phyloP scores from a whole-genome alignment of 1,140 invertebrate genomes.

The Dolichoris vasculosae region DNA sequence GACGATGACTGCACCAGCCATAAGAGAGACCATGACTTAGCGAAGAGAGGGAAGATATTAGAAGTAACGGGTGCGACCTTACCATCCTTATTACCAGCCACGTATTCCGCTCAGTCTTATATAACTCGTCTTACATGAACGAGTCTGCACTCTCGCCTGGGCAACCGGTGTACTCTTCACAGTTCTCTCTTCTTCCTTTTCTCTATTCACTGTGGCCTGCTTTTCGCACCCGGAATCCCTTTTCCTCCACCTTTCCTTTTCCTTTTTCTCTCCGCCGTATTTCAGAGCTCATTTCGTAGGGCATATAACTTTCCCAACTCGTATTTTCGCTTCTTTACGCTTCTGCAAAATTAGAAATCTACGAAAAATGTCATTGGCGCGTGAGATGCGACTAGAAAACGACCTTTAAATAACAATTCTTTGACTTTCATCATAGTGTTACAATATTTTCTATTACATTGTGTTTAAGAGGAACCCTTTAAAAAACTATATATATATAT shows the following conservation, averaged over 20 bases:
- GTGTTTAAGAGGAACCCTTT: neutral
- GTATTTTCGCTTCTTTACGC: constrained; percentile 59
- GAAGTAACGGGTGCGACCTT: constrained; percentile 62
- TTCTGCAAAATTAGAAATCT: constrained; percentile 50
- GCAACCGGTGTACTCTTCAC: constrained; percentile 8
- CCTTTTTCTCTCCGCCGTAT: constrained; percentile 46
- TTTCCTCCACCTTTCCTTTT: neutral
- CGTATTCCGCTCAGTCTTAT: constrained; percentile 59
- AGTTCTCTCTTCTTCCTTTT: constrained; percentile 17
- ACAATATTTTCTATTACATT: neutral
- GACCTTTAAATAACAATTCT: neutral
- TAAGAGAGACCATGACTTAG: constrained; percentile 30
- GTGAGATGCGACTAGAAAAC: neutral
- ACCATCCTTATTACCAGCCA: constrained; percentile 60
- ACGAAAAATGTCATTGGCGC: constrained; percentile 24
- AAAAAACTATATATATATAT: neutral
- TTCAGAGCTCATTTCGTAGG: constrained; percentile 60
- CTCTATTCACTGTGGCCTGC: neutral
- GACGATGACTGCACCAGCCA: constrained; percentile 17
- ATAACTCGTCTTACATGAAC: constrained; percentile 57
- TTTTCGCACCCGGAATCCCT: neutral
- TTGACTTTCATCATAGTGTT: neutral
- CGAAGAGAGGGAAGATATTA: constrained; percentile 56
- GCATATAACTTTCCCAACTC: constrained; percentile 59
- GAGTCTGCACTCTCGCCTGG: constrained; percentile 40